Evolutionary conservation across 2,113 vertebrate genomes (phyloP), one percentile per base, ranked within the genome.

Genomic region (Notarius lentiginosus): DNA sequence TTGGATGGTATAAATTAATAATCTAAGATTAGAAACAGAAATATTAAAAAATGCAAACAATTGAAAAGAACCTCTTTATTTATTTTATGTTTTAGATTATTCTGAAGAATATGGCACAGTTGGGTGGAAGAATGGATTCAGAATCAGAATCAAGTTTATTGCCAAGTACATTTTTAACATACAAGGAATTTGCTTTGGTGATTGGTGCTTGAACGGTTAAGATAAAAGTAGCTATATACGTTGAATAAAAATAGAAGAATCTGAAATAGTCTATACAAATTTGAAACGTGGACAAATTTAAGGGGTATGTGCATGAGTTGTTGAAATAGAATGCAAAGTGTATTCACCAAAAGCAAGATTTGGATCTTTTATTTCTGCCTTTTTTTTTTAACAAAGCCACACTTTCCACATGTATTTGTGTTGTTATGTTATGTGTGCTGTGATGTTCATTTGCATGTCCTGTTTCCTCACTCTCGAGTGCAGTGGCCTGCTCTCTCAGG

Each of bases 401-500:
- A 58, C 17, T 58, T 79, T 61, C 30, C 47, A 53, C 68, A 41
- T 87, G 83, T 84, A 56, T 86, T 14, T 58, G 34, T 70, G 41
- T 86, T 79, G 81, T 85, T 7, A 6, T 83, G 76, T 75, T 75
- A 55, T 84, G 17, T 61, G 82, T 87, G 76, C 51, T 73, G 58
- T 87, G 61, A 68, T 82, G 72, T 85, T 58, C 24, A n/a, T 17
- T 70, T 88, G 82, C 75, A 77, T 77, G 75, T 77, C 24, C 75
- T 77, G 73, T 70, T 41, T 84, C 47, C 79, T 60, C 49, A 51
- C 72, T 75, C 53, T 65, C 24, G 30, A 83, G 87, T 84, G 68
- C 89, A 90, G 87, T 79, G 68, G 83, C 68, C 84, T 18, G 1
- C 76, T 92, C 92, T 92, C 92, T 86, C 51, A 84, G 92, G 92